Evolutionary conservation across 2,888 invertebrate genomes (phyloP).

Genomic region (Onchidella celtica): DNA sequence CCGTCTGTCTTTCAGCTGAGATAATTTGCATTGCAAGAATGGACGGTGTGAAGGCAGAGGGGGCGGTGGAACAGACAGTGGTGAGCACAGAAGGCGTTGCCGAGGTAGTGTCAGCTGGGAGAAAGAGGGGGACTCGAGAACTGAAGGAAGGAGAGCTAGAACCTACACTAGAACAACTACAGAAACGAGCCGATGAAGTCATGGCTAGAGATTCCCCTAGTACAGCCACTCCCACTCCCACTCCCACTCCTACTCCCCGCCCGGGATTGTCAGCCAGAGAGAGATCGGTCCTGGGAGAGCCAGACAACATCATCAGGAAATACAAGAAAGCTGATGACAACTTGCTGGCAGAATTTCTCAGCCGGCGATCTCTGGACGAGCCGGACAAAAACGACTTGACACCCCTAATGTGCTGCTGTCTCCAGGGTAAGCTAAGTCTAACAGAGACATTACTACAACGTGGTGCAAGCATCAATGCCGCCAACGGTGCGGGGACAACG

Average conservation of each 20-base stretch:
- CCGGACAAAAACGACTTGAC: constrained; percentile 36
- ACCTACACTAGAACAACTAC: neutral
- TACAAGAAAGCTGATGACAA: constrained; percentile 36
- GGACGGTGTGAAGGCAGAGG: too few relatives aligned
- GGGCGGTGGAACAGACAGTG: too few relatives aligned
- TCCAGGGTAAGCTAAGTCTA: constrained; percentile 30
- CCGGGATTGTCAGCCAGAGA: constrained; percentile 19
- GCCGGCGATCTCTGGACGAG: constrained; percentile 22
- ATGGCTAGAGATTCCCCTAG: neutral
- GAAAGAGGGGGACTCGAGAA: neutral
- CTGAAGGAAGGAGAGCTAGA: neutral
- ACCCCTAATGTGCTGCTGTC: constrained; percentile 31
- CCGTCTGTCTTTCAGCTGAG: too few relatives aligned
- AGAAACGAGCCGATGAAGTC: neutral
- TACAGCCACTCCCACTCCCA: neutral
- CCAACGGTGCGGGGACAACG: constrained; percentile 40
- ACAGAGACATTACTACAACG: constrained; percentile 50
- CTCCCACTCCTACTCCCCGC: neutral
- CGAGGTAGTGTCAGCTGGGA: neutral
- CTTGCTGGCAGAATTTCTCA: constrained; percentile 7
- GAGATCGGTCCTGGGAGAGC: constrained; percentile 29
- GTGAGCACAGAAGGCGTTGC: neutral
- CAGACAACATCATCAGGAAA: constrained; percentile 25
- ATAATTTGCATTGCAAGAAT: too few relatives aligned
- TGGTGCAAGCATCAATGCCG: constrained; percentile 46